These are phyloP conservation scores for Harlomillsia oculata DNA, from an alignment of 1,140 invertebrate genomes.

Conservation along the genomic window DNA sequence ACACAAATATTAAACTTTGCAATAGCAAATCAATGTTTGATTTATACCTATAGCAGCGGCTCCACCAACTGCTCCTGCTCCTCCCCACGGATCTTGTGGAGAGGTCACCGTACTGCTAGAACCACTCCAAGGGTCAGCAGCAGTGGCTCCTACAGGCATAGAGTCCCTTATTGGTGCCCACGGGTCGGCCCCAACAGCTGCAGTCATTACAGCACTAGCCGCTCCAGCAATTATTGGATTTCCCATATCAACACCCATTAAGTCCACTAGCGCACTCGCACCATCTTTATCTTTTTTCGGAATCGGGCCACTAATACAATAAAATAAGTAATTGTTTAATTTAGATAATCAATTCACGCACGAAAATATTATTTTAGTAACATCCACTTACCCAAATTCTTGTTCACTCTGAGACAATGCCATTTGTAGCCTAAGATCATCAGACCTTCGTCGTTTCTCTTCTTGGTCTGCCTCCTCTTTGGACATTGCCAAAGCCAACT, in stretches of 20 bases:
- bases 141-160: neutral
- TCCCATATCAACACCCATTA: constrained; percentile 68
- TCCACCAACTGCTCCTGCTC: constrained; percentile 1
- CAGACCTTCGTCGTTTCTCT: constrained; percentile 79
- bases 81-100: constrained; percentile 33
- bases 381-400: constrained; percentile 50
- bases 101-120: constrained; percentile 28
- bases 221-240: constrained; percentile 30
- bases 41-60: neutral
- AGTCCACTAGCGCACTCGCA: constrained; percentile 51
- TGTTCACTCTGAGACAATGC: constrained; percentile 86
- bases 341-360: neutral
- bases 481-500: constrained; percentile 95
- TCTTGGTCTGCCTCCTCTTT: constrained; percentile 97
- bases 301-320: constrained; percentile 6
- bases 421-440: constrained; percentile 87
- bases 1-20: neutral
- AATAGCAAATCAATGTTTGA: neutral
- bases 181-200: constrained; percentile 45
- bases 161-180: constrained; percentile 45
- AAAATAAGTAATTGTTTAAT: neutral
- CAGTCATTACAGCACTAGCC: constrained; percentile 34
- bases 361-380: neutral
- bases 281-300: constrained; percentile 46
- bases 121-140: constrained; percentile 32